Evolutionary conservation across 2,797 vertebrate genomes (phyloP), one percentile per base, ranked within the genome.

Genomic region (Aulostomus chinensis): DNA sequence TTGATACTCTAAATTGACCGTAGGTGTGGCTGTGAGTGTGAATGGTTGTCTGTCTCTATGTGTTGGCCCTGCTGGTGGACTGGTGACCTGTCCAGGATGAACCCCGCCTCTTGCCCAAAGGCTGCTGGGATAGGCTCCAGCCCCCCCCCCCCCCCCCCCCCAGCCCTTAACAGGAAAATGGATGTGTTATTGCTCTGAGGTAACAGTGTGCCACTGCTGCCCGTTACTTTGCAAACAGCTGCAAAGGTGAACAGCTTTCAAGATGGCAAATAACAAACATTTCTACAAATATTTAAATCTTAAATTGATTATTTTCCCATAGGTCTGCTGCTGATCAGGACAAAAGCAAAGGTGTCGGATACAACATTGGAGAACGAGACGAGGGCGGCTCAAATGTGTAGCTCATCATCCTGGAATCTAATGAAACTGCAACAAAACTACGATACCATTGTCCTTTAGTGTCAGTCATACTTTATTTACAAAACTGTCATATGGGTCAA

Each of bases 321-420:
- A 94, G 90, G 61, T 86, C 74, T 80, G 84, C 76, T 76, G 79
- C 74, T 35, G 70, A 46, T 15, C 67, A 49, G 29, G 72, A 86
- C 73, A 86, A 83, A 62, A 84, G 68, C 37, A 91, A 83, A 72
- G 77, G 69, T 29, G 80, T 83, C 38, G 87, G 78, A 67, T 93
- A 91, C 68, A 91, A 89, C 50, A 64, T 59, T 2, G 81, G 31
- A 2, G 79, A 80, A 39, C 82, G 68, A 76, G 89, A 94, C 2
- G 89, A 91, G 3, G 85, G 86, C 1, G 69, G 68, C 49, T 89
- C 91, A 6, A 89, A 85, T 33, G 87, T 93, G 34, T 95, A 84
- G 86, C 40, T 60, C 24, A 5, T 32, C 24, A 16, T 17, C 50
- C 54, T 67, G 55, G 30, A 10, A 73, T 29, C 38, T n/a, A n/a